A percentile compares a stretch with the other conserved stretches of the same genome.
Conservation (phyloP, 2,113 vertebrate species). For the Pseudorasbora parva region DNA sequence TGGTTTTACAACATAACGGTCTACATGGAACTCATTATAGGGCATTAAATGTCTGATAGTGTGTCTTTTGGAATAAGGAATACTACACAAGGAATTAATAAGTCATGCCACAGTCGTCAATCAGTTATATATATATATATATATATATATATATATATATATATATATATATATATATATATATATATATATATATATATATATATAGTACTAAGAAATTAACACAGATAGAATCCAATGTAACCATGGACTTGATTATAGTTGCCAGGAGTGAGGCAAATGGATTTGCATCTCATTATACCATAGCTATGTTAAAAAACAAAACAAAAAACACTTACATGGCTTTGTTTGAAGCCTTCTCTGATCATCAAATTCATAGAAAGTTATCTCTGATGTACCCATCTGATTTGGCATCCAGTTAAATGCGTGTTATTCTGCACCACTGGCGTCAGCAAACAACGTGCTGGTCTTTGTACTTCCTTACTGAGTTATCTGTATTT, state of each 20-base stretch:
- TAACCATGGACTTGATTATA: not conserved
- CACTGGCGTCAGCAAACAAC: not conserved
- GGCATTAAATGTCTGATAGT: constrained; percentile 22
- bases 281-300: not conserved
- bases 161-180: no score
- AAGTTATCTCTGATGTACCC: not conserved
- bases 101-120: no score
- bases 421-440: not conserved
- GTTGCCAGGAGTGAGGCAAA: not conserved
- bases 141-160: no score
- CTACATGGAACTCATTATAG: not conserved
- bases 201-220: not conserved
- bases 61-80: not conserved
- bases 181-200: no score
- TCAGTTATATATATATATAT: no score
- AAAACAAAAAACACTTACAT: no score
- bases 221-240: not conserved
- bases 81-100: no score
- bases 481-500: not conserved
- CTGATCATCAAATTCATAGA: not conserved
- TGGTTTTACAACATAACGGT: constrained; percentile 33
- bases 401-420: not conserved
- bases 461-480: not conserved
- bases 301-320: not conserved
- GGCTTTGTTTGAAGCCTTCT: not conserved